A percentile compares a stretch with the other conserved stretches of the same genome.
Evolutionary conservation across 1,140 invertebrate genomes (phyloP).

Genomic region (Drosophila sturtevanti): DNA sequence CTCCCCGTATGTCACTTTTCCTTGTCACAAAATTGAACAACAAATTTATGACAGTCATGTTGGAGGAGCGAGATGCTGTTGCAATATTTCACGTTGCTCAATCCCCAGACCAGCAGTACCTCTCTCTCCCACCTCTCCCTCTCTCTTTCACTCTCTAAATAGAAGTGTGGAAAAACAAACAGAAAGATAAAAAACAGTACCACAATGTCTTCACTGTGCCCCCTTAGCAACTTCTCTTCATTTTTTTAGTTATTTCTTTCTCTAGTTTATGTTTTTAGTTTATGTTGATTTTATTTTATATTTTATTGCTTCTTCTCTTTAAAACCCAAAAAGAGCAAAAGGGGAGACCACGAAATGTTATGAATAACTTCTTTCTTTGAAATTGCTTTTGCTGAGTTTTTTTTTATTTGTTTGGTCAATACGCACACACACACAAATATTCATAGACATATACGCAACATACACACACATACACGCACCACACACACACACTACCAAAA

Average conservation of each 20-base stretch:
- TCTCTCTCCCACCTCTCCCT: constrained; percentile 25
- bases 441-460: neutral
- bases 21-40: constrained; percentile 10
- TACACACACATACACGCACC: constrained; percentile 29
- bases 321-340: constrained; percentile 12
- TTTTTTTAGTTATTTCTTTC: neutral
- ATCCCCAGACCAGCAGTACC: constrained; percentile 30
- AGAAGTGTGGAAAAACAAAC: constrained; percentile 56
- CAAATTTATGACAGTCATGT: constrained; percentile 48
- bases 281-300: constrained; percentile 14
- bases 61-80: constrained; percentile 41
- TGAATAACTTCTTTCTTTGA: constrained; percentile 44
- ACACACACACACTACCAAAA: constrained; percentile 11
- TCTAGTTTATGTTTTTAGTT: constrained; percentile 11
- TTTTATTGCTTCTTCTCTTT: constrained; percentile 33
- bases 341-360: constrained; percentile 29
- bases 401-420: constrained; percentile 22
- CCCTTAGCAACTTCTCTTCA: neutral
- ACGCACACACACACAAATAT: constrained; percentile 11
- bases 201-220: constrained; percentile 1
- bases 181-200: constrained; percentile 48
- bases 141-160: constrained; percentile 24
- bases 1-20: constrained; percentile 2
- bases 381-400: constrained; percentile 22
- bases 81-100: constrained; percentile 75